A percentile compares a stretch with the other conserved stretches of the same genome.
These are phyloP conservation scores for Drosophila funebris DNA, from an alignment of 1,140 invertebrate genomes.

Conservation along the genomic window DNA sequence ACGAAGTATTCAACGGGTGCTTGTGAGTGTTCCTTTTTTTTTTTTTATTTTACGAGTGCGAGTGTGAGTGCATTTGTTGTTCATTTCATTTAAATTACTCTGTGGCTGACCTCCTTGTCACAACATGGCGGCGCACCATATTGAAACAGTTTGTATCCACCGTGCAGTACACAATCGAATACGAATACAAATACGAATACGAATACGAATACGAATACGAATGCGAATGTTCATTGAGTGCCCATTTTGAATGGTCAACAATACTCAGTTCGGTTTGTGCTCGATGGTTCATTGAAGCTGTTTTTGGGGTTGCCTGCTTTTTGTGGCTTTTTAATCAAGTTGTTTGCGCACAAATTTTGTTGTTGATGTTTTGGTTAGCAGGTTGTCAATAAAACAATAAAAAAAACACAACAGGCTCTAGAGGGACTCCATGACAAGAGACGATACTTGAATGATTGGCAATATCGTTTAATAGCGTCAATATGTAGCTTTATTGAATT, in stretches of 20 bases:
- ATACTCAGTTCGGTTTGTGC: slow-evolving; percentile 25
- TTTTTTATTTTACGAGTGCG: slow-evolving; percentile 46
- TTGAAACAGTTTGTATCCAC: slow-evolving; percentile 65
- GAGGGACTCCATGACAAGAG: background rate
- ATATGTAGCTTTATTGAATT: background rate
- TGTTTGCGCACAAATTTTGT: slow-evolving; percentile 66
- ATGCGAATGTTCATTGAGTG: slow-evolving; percentile 66
- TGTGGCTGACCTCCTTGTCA: slow-evolving; percentile 75
- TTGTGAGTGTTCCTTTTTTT: slow-evolving; percentile 36
- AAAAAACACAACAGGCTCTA: slow-evolving; percentile 17
- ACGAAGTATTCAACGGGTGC: slow-evolving; percentile 29
- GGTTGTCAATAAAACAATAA: slow-evolving; percentile 30
- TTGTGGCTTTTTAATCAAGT: slow-evolving; percentile 82
- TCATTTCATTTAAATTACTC: slow-evolving; percentile 83
- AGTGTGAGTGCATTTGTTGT: slow-evolving; percentile 70
- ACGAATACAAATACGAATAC: slow-evolving; percentile 68
- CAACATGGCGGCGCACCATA: slow-evolving; percentile 71
- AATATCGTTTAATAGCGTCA: background rate
- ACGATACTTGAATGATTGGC: slow-evolving; percentile 29
- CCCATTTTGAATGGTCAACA: slow-evolving; percentile 41
- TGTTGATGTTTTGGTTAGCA: slow-evolving; percentile 34
- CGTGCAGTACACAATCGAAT: slow-evolving; percentile 61
- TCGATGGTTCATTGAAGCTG: slow-evolving; percentile 3
- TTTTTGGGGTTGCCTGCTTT: slow-evolving; percentile 29
- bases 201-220: slow-evolving; percentile 68